Evolutionary conservation across 2,797 vertebrate species (phyloP).

Genomic region (Streptopelia turtur): DNA sequence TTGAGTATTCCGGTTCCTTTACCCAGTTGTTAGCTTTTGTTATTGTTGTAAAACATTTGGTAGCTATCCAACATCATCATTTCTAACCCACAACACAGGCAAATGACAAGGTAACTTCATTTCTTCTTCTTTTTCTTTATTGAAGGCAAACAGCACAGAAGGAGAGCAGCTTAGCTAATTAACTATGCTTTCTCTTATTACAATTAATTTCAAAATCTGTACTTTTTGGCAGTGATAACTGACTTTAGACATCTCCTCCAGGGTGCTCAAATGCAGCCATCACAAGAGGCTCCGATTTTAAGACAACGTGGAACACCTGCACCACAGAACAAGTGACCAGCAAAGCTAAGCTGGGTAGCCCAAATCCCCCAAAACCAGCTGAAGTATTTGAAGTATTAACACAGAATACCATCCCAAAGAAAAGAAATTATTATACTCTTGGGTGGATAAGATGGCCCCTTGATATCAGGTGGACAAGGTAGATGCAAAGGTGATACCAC

Average conservation of each 20-base stretch:
- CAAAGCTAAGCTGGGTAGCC: not conserved
- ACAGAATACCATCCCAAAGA: not conserved
- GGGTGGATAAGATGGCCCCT: not conserved
- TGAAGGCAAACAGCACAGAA: not conserved
- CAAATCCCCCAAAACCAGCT: not conserved
- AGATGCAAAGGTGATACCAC: not conserved
- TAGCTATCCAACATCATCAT: not conserved
- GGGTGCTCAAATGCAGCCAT: not conserved
- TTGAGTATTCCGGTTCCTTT: not conserved
- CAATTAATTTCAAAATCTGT: not conserved
- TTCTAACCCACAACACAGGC: not conserved
- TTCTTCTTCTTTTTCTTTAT: not conserved
- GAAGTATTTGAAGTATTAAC: not conserved
- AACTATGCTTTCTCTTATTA: not conserved
- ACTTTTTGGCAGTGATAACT: not conserved
- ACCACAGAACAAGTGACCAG: not conserved
- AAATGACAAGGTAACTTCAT: not conserved
- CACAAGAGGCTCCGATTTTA: not conserved
- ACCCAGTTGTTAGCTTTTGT: not conserved
- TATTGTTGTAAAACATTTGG: constrained; percentile 41
- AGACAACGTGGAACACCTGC: not conserved
- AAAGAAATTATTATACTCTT: not conserved
- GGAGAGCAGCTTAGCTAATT: not conserved
- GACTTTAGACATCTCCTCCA: not conserved
- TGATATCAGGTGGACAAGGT: not conserved